A percentile compares a stretch with the other conserved stretches of the same genome.
These are phyloP conservation scores for Melikaiella ostensackeni DNA, from an alignment of 2,888 invertebrate genomes.

Conservation along the genomic window DNA sequence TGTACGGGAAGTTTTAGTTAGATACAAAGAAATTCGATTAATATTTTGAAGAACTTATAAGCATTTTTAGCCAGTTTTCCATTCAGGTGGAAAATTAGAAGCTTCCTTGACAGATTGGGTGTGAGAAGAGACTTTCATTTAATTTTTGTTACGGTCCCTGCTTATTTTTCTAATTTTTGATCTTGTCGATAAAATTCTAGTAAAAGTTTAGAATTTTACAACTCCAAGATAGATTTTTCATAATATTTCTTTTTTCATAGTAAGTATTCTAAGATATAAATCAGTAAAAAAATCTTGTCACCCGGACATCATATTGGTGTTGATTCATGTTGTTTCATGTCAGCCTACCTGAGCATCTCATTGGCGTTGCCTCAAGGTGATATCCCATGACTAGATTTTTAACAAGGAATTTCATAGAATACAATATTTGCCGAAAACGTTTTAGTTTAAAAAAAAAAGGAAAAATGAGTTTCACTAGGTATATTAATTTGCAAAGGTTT, in stretches of 20 bases:
- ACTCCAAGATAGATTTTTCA: background rate
- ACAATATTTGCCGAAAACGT: background rate
- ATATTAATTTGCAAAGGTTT: background rate
- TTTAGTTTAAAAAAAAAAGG: background rate
- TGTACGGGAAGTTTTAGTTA: too few relatives aligned
- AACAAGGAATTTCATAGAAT: slow-evolving; percentile 28
- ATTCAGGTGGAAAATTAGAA: too few relatives aligned
- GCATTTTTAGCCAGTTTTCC: too few relatives aligned
- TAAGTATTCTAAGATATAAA: slow-evolving; percentile 12
- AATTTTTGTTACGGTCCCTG: background rate
- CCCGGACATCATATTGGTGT: slow-evolving; percentile 35
- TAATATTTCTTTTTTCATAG: background rate
- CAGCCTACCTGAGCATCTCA: slow-evolving; percentile 38
- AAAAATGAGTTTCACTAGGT: background rate
- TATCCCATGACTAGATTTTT: slow-evolving; percentile 36
- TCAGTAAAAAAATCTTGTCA: slow-evolving; percentile 35
- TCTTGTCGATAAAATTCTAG: background rate
- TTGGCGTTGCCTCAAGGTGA: slow-evolving; percentile 37
- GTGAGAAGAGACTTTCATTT: background rate
- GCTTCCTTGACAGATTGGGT: too few relatives aligned
- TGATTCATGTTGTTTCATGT: slow-evolving; percentile 34
- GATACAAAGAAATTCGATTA: too few relatives aligned
- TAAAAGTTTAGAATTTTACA: background rate
- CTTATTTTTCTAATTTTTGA: background rate
- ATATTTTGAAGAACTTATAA: too few relatives aligned